Base-by-base conservation (phyloP, 1,140 invertebrate species). In the Hirudo medicinalis region DNA sequence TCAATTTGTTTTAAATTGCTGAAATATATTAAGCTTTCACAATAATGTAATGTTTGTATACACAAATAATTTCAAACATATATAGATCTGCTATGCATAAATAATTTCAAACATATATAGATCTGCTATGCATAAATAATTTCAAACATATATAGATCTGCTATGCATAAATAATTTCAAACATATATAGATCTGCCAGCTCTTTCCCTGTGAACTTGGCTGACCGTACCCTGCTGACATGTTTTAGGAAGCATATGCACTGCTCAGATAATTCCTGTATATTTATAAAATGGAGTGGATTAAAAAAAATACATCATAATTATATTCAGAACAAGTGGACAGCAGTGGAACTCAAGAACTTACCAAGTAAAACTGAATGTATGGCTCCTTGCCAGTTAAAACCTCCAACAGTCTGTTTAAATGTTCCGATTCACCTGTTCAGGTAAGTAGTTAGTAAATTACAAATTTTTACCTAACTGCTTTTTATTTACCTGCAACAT, bases 191-290 rank as follows among this genome's bases (percentile, higher is more conserved):
- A 36, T 87, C 85, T 0, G 94, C 92, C 25, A 98, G 80, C 79
- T 95, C 90, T 74, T 88, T 86, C 0, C 94, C 94, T 72, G 97
- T 90, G 22, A 90, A 84, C 68, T 91, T 86, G 0, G 94, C 93
- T 54, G 87, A 91, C 73, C 91, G 83, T 71, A 90, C 84, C 67
- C 92, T 86, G 11, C 91, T 88, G 76, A 96, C 92, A 82, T 97
- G 92, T 80, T 98, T 98, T 78, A 91, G 97, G 0, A 93, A 97
- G 60, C 93, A 91, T 87, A 96, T 94, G 0, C 93, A 92, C 72
- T 96, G 82, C 82, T 97, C 94, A 13, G 92, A 90, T 60, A 97
- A 83, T 80, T 96, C 93, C 86, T 87, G 75, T 67, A 79, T 78
- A 74, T 19, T 57, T 75, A 73, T 73, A 60, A 57, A 60, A 71